Base-by-base conservation (phyloP, 2,888 invertebrate species). In the Gymnosoma rotundatum region DNA sequence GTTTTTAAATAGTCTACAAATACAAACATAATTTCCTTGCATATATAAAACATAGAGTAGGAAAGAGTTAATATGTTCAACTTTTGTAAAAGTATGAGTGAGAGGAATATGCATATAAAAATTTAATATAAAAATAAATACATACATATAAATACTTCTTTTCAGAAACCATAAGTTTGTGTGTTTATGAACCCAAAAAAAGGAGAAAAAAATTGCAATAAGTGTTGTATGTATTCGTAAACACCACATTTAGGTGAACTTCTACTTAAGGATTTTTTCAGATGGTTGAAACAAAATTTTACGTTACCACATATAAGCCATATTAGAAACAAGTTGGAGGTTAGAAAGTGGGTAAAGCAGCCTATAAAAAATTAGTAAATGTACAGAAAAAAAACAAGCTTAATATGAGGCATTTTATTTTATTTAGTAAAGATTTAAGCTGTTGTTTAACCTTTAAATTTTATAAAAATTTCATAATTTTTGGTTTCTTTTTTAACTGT, bases 221-320 rank as follows among this genome's bases (percentile, higher is more conserved):
- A 75, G 67, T 73, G 54, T 69, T 74, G 81, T 58, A 45, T 74
- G 67, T 42, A 48, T 67, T 60, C 18, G 58, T 73, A 60, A 73
- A 50, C 61, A 78, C 78, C 78, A 78, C 83, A 83, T 83, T 78
- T 83, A 83, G 78, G 78, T 73, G 83, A 78, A 83, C 42, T 67
- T 72, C 25, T 45, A 58, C 67, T 73, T 48, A 60, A 45, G 9
- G 50, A 18, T 50, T 74, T 78, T 64, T 58, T 70, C 58, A 58
- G 73, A 58, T 75, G 50, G 56, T 60, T 60, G 54, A 18, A 69
- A 74, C 79, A 83, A 74, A 78, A 36, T 58, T 42, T 42, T 42
- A 20, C 60, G 25, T 45, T 64, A 52, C 58, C 69, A 52, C 70
- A 70, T 52, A 70, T 70, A 38, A 70, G 52, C 70, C 61, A 69